A percentile compares a stretch with the other conserved stretches of the same genome.
Conservation (phyloP, 1,140 invertebrate genomes). For the Lepeophtheirus salmonis region DNA sequence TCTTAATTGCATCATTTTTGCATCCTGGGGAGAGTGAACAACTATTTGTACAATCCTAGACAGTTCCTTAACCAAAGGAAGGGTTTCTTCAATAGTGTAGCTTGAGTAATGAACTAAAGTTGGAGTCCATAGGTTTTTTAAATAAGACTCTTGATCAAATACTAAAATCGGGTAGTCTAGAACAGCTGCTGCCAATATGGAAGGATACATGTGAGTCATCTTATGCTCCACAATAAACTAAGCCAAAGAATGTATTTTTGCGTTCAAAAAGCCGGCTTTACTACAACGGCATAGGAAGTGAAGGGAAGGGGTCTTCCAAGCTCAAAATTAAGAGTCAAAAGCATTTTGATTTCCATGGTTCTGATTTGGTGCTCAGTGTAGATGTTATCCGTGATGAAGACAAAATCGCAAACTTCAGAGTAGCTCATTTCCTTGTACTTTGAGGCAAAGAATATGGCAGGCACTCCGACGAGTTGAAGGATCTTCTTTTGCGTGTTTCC, state of each 20-base stretch:
- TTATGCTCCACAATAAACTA: slow-evolving; percentile 78
- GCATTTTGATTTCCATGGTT: slow-evolving; percentile 60
- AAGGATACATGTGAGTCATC: slow-evolving; percentile 37
- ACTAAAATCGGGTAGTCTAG: neutral
- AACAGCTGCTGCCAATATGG: neutral
- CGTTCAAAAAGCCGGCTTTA: slow-evolving; percentile 42
- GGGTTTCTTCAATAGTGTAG: neutral
- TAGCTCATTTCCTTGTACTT: slow-evolving; percentile 90
- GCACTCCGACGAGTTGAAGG: slow-evolving; percentile 74
- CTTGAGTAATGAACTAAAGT: slow-evolving; percentile 6
- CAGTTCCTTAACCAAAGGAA: neutral
- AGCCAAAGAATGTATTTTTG: slow-evolving; percentile 57
- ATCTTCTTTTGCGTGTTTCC: slow-evolving; percentile 39
- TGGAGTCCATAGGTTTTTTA: slow-evolving; percentile 13
- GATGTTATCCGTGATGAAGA: slow-evolving; percentile 75
- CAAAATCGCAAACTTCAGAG: slow-evolving; percentile 69
- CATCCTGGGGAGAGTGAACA: too few species aligned
- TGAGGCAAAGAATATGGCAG: slow-evolving; percentile 71
- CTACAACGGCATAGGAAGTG: slow-evolving; percentile 51
- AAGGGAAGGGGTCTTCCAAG: slow-evolving; percentile 58
- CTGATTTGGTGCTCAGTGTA: slow-evolving; percentile 58
- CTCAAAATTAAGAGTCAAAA: slow-evolving; percentile 52
- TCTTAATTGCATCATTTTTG: too few species aligned
- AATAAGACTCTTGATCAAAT: neutral
- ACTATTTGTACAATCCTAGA: too few species aligned